phyloP scores from a whole-genome alignment of 1,140 invertebrate genomes.

The Drosophila trapezifrons region DNA sequence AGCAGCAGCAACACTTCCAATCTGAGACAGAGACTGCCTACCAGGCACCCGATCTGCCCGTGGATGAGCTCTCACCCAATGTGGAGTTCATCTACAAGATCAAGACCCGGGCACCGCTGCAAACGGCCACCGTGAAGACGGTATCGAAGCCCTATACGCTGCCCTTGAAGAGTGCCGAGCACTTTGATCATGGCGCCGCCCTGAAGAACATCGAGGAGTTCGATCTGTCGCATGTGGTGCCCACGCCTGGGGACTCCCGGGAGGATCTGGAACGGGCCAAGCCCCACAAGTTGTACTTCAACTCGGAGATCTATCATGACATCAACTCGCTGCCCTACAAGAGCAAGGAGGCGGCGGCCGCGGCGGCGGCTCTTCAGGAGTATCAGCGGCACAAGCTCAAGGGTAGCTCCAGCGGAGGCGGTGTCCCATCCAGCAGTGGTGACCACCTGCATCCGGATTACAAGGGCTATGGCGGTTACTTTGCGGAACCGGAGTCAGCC shows the following conservation, averaged over 20 bases:
- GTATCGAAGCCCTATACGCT: constrained; percentile 77
- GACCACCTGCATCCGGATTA: constrained; percentile 61
- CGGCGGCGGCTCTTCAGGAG: constrained; percentile 41
- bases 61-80: constrained; percentile 66
- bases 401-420: not conserved
- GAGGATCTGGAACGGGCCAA: constrained; percentile 46
- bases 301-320: constrained; percentile 82
- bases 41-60: constrained; percentile 60
- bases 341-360: constrained; percentile 37
- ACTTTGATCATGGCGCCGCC: constrained; percentile 77
- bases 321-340: constrained; percentile 81
- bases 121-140: constrained; percentile 80
- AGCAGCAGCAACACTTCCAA: constrained; percentile 55
- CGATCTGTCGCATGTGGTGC: constrained; percentile 76
- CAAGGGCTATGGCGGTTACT: constrained; percentile 76
- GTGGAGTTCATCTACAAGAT: constrained; percentile 83
- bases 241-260: constrained; percentile 48
- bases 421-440: not conserved
- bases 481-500: constrained; percentile 62
- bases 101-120: constrained; percentile 74
- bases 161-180: constrained; percentile 66
- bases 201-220: constrained; percentile 81
- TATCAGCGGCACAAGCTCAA: constrained; percentile 73
- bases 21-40: constrained; percentile 73
- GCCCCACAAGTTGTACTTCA: constrained; percentile 75